Base-by-base conservation (phyloP, 92 coral and sea anemone genomes). In the Zoanthus gigantus region DNA sequence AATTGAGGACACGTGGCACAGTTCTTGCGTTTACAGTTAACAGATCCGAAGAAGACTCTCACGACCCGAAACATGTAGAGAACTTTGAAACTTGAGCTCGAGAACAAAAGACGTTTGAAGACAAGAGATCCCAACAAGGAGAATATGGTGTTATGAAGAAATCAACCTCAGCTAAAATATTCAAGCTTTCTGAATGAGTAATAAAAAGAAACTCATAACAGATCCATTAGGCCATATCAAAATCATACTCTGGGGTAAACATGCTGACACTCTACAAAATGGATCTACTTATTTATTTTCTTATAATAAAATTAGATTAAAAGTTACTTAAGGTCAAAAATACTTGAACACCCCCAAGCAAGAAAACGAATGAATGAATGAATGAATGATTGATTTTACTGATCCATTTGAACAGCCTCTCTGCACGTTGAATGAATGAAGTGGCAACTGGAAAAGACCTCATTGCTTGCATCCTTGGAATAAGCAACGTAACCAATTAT, bases 241-340 rank as follows among this genome's bases (percentile, higher is more conserved):
- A 79, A 79, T 94, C 68, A 90, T 92, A 61, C 76, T 94, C 72
- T 92, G 93, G 94, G 93, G 89, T 58, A 84, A 60, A 17, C 92
- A 92, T 76, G 81, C 92, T 47, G 92, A 92, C 78, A 48, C 53
- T 5, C 57, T 90, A 17, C 86, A 88, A 18, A 79, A 92, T 71
- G 92, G 94, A 48, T 72, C 17, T 14, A 93, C 93, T 45, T 91
- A 91, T 83, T 63, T 76, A 66, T 93, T 89, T 46, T 23, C 23
- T 23, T 23, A 23, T 23, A 84, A 90, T 71, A 92, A 88, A 87
- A 80, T 92, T 65, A 78, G 94, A 86, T 83, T 56, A 56, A 56
- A 56, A 56, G 61, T 56, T 14, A 56, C 12, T 66, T n/a, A 66
- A 66, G 34, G 34, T 66, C 72, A 66, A 29, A 66, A 66, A 29